Percentiles rank a stretch among this genome's conserved stretches.
phyloP scores from a whole-genome alignment of 1,140 invertebrate species.

The Lasaia peninsularis region DNA sequence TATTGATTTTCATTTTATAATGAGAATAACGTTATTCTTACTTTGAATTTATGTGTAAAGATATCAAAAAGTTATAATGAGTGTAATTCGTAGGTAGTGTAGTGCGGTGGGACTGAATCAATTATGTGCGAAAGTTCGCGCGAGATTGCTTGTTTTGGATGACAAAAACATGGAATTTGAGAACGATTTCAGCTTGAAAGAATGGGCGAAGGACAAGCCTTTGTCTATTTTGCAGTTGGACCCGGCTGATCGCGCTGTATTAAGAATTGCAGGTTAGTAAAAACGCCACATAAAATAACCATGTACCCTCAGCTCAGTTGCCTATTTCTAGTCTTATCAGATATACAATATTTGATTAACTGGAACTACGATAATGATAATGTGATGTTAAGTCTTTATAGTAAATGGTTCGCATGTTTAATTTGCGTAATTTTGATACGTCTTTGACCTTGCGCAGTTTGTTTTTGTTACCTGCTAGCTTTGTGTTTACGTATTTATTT shows the following conservation, averaged over 20 bases:
- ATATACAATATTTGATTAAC: conserved; percentile 10
- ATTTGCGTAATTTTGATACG: conserved; percentile 1
- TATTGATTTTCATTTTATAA: conserved; percentile 75
- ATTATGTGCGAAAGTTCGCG: conserved; percentile 71
- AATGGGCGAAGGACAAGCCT: conserved; percentile 97
- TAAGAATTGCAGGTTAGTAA: conserved; percentile 94
- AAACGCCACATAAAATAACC: not conserved
- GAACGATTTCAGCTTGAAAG: conserved; percentile 90
- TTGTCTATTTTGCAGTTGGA: conserved; percentile 96
- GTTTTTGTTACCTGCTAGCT: conserved; percentile 7
- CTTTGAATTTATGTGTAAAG: conserved; percentile 59
- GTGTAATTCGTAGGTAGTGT: conserved; percentile 57
- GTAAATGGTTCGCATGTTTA: conserved; percentile 7
- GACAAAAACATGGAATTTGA: conserved; percentile 87
- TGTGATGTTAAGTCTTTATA: not conserved
- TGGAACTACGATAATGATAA: conserved; percentile 11
- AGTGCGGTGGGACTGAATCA: conserved; percentile 65
- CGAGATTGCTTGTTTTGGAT: conserved; percentile 71
- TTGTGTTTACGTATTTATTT: conserved; percentile 7
- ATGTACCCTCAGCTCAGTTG: not conserved
- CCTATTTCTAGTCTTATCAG: conserved; percentile 6
- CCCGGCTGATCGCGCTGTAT: conserved; percentile 94
- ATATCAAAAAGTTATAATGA: conserved; percentile 51
- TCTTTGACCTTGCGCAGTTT: conserved; percentile 11
- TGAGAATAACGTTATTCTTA: conserved; percentile 72